Evolutionary conservation across 2,888 invertebrate genomes (phyloP).

Genomic region (Melipona bicolor): DNA sequence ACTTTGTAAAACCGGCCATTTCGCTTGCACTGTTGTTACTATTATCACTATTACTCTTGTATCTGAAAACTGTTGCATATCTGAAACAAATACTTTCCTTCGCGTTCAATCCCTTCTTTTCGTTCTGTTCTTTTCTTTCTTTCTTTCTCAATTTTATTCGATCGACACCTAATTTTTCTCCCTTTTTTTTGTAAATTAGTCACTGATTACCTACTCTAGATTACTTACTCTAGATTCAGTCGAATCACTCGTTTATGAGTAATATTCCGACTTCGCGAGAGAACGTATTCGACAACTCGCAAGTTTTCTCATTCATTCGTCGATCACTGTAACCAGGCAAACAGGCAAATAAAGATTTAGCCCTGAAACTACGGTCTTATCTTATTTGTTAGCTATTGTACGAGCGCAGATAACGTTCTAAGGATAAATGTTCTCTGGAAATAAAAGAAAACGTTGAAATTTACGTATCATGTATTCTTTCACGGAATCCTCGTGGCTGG

Average conservation of each 20-base stretch:
- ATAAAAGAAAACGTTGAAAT: background rate
- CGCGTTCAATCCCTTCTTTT: constrained; percentile 14
- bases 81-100: constrained; percentile 71
- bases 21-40: constrained; percentile 74
- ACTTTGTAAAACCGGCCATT: constrained; percentile 44
- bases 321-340: constrained; percentile 40
- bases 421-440: background rate
- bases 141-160: background rate
- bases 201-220: constrained; percentile 16
- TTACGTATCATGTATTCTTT: background rate
- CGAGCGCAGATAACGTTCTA: background rate
- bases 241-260: constrained; percentile 20
- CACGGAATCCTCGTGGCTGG: background rate
- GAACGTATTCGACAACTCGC: constrained; percentile 15
- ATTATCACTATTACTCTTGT: constrained; percentile 45
- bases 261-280: constrained; percentile 7
- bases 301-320: constrained; percentile 2
- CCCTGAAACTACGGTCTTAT: background rate
- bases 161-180: background rate
- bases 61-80: constrained; percentile 71
- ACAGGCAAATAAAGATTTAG: constrained; percentile 43
- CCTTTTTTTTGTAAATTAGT: constrained; percentile 24
- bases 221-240: constrained; percentile 5
- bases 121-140: constrained; percentile 12
- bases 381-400: background rate